Percentiles rank a stretch among this genome's conserved stretches.
Conservation (phyloP, 2,888 invertebrate species). For the Drosophila ezoana region DNA sequence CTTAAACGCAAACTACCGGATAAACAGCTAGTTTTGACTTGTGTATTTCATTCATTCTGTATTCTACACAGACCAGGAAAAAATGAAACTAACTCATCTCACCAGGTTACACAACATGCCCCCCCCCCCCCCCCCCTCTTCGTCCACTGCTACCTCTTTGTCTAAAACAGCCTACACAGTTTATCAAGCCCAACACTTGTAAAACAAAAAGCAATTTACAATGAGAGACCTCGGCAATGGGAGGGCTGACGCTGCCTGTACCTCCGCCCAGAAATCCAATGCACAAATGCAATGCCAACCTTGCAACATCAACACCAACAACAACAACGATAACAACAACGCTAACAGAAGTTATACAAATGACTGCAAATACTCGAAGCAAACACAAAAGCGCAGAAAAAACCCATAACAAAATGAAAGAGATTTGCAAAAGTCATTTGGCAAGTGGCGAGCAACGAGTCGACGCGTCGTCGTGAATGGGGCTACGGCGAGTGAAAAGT, state of each 20-base stretch:
- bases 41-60: background rate
- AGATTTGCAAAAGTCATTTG: slow-evolving; percentile 72
- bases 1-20: slow-evolving; percentile 5
- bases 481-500: background rate
- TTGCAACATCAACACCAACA: slow-evolving; percentile 9
- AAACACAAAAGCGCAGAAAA: slow-evolving; percentile 37
- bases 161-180: slow-evolving; percentile 17
- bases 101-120: slow-evolving; percentile 5
- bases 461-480: background rate
- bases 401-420: slow-evolving; percentile 54
- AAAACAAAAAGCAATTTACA: slow-evolving; percentile 56
- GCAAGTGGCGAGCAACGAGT: slow-evolving; percentile 18
- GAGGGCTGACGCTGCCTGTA: slow-evolving; percentile 5
- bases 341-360: slow-evolving; percentile 62
- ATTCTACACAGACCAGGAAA: background rate
- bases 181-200: slow-evolving; percentile 29
- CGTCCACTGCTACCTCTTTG: background rate
- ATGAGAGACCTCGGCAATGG: slow-evolving; percentile 46
- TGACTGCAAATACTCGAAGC: slow-evolving; percentile 61
- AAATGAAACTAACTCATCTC: background rate
- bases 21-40: slow-evolving; percentile 8
- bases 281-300: slow-evolving; percentile 50
- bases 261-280: slow-evolving; percentile 33
- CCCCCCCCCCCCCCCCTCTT: background rate
- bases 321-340: slow-evolving; percentile 24